Percentiles rank a stretch among this genome's conserved stretches.
phyloP scores from a whole-genome alignment of 2,797 vertebrate species.

The Tokudaia muenninki region DNA sequence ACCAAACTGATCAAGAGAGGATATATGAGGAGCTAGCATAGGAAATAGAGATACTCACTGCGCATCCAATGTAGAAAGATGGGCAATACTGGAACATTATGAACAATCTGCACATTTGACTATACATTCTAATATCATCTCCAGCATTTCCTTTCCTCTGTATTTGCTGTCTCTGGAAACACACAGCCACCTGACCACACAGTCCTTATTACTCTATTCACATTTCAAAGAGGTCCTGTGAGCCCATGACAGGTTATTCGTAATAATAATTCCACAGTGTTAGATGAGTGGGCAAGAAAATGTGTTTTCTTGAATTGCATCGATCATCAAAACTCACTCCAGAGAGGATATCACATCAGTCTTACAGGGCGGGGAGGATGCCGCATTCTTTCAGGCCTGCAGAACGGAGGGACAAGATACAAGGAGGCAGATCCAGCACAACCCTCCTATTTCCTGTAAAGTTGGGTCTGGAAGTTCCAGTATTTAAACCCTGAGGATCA shows the following conservation, averaged over 20 bases:
- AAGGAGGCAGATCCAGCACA: background rate
- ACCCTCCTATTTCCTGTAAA: background rate
- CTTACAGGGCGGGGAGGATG: background rate
- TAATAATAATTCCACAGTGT: background rate
- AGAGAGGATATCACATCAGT: background rate
- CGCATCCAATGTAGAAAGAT: background rate
- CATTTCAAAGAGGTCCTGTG: background rate
- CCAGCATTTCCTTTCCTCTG: background rate
- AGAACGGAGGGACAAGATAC: background rate
- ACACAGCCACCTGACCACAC: background rate
- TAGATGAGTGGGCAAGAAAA: background rate
- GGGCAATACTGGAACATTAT: background rate
- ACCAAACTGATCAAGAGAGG: background rate
- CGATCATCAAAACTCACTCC: background rate
- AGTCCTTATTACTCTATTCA: background rate
- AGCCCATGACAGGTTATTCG: no score
- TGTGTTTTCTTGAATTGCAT: background rate
- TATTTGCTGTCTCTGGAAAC: background rate
- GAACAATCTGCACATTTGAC: background rate
- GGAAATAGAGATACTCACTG: background rate
- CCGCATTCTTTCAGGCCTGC: background rate
- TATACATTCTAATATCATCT: background rate
- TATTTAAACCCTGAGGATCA: background rate
- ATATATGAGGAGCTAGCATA: background rate
- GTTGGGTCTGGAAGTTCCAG: background rate